Conservation (phyloP, 1,140 invertebrate genomes). For the Chironomus tepperi region DNA sequence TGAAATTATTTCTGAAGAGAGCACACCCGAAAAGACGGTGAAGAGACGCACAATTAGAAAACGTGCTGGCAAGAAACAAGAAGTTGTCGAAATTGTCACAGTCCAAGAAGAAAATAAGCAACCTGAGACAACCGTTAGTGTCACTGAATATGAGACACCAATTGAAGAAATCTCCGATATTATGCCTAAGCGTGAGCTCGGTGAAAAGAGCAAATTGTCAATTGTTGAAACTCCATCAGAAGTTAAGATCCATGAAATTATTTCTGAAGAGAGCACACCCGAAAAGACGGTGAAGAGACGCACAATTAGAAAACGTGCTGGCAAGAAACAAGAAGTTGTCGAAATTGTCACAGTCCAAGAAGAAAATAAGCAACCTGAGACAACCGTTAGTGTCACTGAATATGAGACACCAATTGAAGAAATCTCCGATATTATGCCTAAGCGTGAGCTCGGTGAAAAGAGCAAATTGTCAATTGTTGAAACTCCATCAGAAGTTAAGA, state of each 20-base stretch:
- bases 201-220: not conserved
- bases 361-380: conserved; percentile 35
- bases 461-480: conserved; percentile 25
- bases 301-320: conserved; percentile 32
- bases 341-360: conserved; percentile 39
- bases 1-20: conserved; percentile 34
- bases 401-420: conserved; percentile 31
- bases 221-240: conserved; percentile 30
- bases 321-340: conserved; percentile 35
- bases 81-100: conserved; percentile 25
- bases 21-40: conserved; percentile 29
- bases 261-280: conserved; percentile 29
- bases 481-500: conserved; percentile 25
- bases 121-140: conserved; percentile 26
- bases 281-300: conserved; percentile 35
- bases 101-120: conserved; percentile 28
- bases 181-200: not conserved
- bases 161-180: conserved; percentile 31
- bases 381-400: conserved; percentile 32
- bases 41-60: conserved; percentile 28
- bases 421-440: conserved; percentile 25
- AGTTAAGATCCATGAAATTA: conserved; percentile 33
- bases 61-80: conserved; percentile 26
- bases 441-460: too few species aligned
- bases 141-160: conserved; percentile 30